Evolutionary conservation across 2,113 vertebrate species (phyloP).

Genomic region (Diadophis punctatus): DNA sequence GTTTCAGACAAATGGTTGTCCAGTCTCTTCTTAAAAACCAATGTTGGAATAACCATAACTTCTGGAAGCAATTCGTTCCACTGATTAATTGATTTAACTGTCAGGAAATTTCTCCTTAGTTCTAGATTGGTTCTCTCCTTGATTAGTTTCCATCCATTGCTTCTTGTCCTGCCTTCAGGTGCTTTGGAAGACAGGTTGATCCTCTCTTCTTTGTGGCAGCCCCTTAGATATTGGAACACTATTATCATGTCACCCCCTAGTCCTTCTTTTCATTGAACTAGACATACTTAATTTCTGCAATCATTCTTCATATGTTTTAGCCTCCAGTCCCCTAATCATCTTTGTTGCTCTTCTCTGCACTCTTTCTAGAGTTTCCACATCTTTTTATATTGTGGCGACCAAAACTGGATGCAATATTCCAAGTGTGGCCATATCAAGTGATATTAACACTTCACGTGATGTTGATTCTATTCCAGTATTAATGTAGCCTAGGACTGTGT

Average conservation of each 20-base stretch:
- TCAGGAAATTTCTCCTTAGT: not conserved
- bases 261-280: not conserved
- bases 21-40: not conserved
- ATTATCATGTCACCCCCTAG: not conserved
- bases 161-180: not conserved
- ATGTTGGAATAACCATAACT: not conserved
- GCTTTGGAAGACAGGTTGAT: not conserved
- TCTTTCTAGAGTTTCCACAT: not conserved
- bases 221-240: too few relatives aligned
- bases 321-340: not conserved
- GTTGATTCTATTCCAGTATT: not conserved
- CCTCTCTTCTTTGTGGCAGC: not conserved
- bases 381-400: not conserved
- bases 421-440: not conserved
- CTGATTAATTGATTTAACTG: not conserved
- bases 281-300: not conserved
- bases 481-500: not conserved
- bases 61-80: not conserved
- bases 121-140: not conserved
- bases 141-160: not conserved
- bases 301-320: not conserved
- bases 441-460: not conserved
- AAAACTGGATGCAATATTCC: not conserved
- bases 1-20: not conserved
- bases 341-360: not conserved